Conservation (phyloP, 2,797 vertebrate species). For the Hoplostethus atlanticus region DNA sequence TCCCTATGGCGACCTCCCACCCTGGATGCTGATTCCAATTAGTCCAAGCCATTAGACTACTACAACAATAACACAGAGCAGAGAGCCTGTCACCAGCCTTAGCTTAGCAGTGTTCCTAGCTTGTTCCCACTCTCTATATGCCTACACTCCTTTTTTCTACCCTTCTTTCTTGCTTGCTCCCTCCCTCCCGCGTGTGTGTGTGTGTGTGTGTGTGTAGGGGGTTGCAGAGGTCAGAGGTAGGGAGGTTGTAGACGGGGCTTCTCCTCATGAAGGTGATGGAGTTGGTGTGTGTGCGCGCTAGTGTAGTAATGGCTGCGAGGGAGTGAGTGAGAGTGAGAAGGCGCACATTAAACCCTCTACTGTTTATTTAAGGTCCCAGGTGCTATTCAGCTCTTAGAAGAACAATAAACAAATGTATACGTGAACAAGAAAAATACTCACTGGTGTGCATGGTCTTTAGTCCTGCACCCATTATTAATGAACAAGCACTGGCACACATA, state of each 20-base stretch:
- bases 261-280: conserved; percentile 50
- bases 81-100: conserved; percentile 21
- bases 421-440: conserved; percentile 60
- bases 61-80: conserved; percentile 53
- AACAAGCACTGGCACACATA: conserved; percentile 14
- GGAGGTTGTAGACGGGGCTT: conserved; percentile 36
- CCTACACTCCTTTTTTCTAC: background rate
- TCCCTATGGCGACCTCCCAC: conserved; percentile 32
- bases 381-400: conserved; percentile 62
- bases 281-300: conserved; percentile 18
- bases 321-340: conserved; percentile 36
- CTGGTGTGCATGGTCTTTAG: conserved; percentile 43
- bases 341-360: conserved; percentile 57
- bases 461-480: conserved; percentile 5
- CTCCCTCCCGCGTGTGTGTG: conserved; percentile 14
- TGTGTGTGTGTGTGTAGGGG: conserved; percentile 19
- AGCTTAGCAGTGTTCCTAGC: background rate
- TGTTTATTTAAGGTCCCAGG: conserved; percentile 76
- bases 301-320: conserved; percentile 40
- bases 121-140: conserved; percentile 3
- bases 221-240: conserved; percentile 30
- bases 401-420: conserved; percentile 74
- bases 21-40: conserved; percentile 52
- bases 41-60: conserved; percentile 55
- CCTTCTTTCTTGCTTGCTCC: background rate